A percentile compares a stretch with the other conserved stretches of the same genome.
phyloP scores from a whole-genome alignment of 2,797 vertebrate species.

The Mionectes olivaceus region DNA sequence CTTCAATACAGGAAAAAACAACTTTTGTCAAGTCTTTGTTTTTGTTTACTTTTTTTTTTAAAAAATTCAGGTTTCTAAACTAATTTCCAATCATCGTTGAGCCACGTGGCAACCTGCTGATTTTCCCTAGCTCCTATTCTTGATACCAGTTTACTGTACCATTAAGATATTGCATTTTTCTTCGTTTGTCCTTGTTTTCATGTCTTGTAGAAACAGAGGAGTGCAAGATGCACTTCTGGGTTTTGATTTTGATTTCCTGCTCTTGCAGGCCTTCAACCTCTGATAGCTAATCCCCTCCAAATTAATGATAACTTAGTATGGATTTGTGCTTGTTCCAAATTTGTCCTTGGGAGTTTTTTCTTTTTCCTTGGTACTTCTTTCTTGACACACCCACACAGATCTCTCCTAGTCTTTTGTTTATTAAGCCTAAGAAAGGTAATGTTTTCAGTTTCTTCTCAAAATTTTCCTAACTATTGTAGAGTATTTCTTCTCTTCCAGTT shows the following conservation, averaged over 20 bases:
- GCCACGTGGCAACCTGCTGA: background rate
- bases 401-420: background rate
- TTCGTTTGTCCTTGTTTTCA: background rate
- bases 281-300: fast-evolving
- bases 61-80: background rate
- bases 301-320: background rate
- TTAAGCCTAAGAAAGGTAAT: background rate
- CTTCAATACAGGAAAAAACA: background rate
- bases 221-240: background rate
- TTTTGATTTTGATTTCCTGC: background rate
- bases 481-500: background rate
- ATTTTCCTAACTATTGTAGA: background rate
- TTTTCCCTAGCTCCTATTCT: background rate
- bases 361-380: background rate
- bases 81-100: background rate
- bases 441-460: background rate
- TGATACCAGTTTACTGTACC: background rate
- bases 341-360: background rate
- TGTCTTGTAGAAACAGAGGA: background rate
- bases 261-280: background rate
- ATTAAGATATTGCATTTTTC: background rate
- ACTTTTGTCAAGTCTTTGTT: fast-evolving
- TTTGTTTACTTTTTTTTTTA: too few species aligned
- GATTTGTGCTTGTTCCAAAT: background rate
- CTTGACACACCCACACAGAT: background rate